A percentile compares a stretch with the other conserved stretches of the same genome.
Evolutionary conservation across 2,113 vertebrate species (phyloP).

Genomic region (Dicerorhinus sumatrensis): DNA sequence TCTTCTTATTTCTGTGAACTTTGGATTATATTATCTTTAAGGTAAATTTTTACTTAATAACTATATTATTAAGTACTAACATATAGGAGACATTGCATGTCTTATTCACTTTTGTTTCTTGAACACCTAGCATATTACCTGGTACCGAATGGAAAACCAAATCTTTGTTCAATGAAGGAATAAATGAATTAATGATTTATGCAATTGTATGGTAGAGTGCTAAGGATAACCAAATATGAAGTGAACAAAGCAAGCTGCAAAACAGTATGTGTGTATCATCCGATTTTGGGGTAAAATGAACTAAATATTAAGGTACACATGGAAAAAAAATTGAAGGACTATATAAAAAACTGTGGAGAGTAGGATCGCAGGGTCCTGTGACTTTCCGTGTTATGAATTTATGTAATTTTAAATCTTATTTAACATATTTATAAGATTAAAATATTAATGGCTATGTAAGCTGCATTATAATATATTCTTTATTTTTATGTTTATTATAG

Average conservation of each 20-base stretch:
- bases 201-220: not conserved
- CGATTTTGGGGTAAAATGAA: not conserved
- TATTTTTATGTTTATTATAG: conserved; percentile 84
- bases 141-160: not conserved
- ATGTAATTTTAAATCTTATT: not conserved
- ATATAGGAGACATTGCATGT: not conserved
- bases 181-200: not conserved
- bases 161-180: not conserved
- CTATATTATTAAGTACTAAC: not conserved
- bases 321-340: not conserved
- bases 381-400: not conserved
- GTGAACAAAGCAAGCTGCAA: not conserved
- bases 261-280: not conserved
- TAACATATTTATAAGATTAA: not conserved
- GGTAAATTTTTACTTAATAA: not conserved
- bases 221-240: not conserved
- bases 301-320: not conserved
- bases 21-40: not conserved
- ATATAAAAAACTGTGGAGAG: not conserved
- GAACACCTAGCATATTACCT: not conserved
- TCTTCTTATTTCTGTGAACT: not conserved
- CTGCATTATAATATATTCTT: not conserved
- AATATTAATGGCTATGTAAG: not conserved
- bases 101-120: not conserved
- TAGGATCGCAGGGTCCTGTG: not conserved